Evolutionary conservation across 2,113 vertebrate species (phyloP).

Genomic region (Lepisosteus oculatus): DNA sequence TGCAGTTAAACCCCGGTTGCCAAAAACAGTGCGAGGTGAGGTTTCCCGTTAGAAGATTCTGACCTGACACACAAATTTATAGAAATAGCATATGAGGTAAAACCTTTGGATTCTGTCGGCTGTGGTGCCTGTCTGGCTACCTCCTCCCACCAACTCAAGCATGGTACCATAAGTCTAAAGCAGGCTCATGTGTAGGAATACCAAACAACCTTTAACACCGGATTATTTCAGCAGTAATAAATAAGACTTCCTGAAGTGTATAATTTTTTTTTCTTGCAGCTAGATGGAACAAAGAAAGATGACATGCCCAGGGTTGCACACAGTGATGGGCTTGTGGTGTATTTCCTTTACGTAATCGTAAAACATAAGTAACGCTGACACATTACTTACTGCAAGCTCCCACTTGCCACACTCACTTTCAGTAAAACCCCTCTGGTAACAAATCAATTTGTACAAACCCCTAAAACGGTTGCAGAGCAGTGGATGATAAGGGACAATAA

Average conservation of each 20-base stretch:
- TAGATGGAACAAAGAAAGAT: not conserved
- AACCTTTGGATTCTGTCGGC: conserved; percentile 40
- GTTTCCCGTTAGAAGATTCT: not conserved
- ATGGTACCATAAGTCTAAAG: no score
- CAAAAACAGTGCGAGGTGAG: conserved; percentile 22
- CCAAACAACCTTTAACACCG: not conserved
- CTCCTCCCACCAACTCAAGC: no score
- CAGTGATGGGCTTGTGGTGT: not conserved
- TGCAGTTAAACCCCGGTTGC: not conserved
- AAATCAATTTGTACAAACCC: no score
- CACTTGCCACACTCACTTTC: no score
- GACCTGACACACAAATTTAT: no score
- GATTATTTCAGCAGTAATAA: not conserved
- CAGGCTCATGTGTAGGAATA: not conserved
- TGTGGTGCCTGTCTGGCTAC: not conserved
- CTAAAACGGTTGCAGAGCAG: not conserved
- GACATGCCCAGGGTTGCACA: not conserved
- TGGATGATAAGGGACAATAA: conserved; percentile 24
- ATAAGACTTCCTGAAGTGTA: not conserved
- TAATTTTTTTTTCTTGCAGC: not conserved
- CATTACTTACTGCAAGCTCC: not conserved
- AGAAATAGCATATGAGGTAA: conserved; percentile 4
- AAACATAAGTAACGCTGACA: not conserved
- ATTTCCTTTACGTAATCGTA: no score
- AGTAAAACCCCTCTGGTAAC: no score